Evolutionary conservation across 2,797 vertebrate species (phyloP), one percentile per base, ranked within the genome.

Genomic region (Lagocephalus sceleratus): DNA sequence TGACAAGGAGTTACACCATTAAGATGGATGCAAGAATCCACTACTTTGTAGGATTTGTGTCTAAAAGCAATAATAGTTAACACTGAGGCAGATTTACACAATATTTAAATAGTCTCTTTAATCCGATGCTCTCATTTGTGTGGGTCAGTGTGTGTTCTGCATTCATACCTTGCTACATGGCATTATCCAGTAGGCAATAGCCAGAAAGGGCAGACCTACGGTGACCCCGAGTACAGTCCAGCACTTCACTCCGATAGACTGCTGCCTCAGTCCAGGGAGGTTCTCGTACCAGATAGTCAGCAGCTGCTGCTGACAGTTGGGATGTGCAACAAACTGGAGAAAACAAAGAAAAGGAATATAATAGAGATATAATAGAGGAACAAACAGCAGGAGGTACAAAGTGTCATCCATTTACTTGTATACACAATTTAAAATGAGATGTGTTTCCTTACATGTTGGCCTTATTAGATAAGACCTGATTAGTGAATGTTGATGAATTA

Each of bases 201-300:
- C 95, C 1, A 98, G 92, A 89, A 98, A 96, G 47, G 96, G 96
- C 74, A 98, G 90, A 54, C 95, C 95, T 6, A 96, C 87, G 26
- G 94, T 92, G 64, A 98, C 94, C 16, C 94, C 95, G 49, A 98
- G 92, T 68, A 98, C 95, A 9, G 94, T 96, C 93, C 95, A 79
- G 83, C 94, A 95, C 89, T 97, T 98, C 83, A 98, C 95, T 54
- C 92, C 92, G 3, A 96, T 78, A n/a, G 96, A 98, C 76, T 96
- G 95, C 83, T 98, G 96, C 78, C 95, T 90, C 69, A 98, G 86
- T 78, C 89, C 93, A 23, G 96, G 94, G 79, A 98, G 93, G 83
- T 98, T 98, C 84, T 98, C 96, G 14, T 98, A 98, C 96, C 96
- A 98, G 90, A 98, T 95, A 66, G 95, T 98, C 72, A 98, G 89